Conservation (phyloP, 2,888 invertebrate species). For the Diloba caeruleocephala region DNA sequence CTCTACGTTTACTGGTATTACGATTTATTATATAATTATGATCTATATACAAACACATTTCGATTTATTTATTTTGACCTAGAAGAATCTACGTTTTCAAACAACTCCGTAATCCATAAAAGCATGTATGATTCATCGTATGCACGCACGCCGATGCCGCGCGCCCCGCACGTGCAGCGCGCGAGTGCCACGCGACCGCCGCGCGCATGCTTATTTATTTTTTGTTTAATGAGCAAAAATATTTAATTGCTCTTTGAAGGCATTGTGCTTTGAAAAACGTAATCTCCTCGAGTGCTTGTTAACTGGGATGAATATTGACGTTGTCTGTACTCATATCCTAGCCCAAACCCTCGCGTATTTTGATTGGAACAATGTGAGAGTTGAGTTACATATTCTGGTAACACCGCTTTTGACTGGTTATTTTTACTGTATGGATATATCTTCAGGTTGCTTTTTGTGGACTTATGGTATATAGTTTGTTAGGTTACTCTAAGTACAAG, state of each 20-base stretch:
- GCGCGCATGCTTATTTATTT: slow-evolving; percentile 60
- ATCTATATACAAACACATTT: too few relatives aligned
- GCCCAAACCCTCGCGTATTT: slow-evolving; percentile 1
- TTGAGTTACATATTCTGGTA: background rate
- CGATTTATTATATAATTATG: too few relatives aligned
- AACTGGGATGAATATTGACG: slow-evolving; percentile 64
- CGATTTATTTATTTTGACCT: too few relatives aligned
- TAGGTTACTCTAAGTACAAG: too few relatives aligned
- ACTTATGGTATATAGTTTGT: too few relatives aligned
- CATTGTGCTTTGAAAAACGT: slow-evolving; percentile 62
- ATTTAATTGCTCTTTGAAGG: slow-evolving; percentile 75
- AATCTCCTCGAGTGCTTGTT: slow-evolving; percentile 72
- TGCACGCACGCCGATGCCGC: slow-evolving; percentile 16
- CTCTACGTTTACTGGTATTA: too few relatives aligned
- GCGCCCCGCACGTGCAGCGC: slow-evolving; percentile 55
- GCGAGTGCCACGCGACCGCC: slow-evolving; percentile 52
- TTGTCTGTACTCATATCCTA: slow-evolving; percentile 35
- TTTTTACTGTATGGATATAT: too few relatives aligned
- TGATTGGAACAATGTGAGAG: slow-evolving; percentile 7
- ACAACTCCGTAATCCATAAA: slow-evolving; percentile 48
- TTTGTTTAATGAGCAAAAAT: slow-evolving; percentile 76
- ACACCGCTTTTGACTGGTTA: too few relatives aligned
- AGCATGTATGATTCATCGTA: slow-evolving; percentile 31
- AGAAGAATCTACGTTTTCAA: slow-evolving; percentile 22
- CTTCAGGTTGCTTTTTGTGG: too few relatives aligned